Percentiles rank a stretch among this genome's conserved stretches.
Evolutionary conservation across 2,888 invertebrate genomes (phyloP).

Genomic region (Actias luna): DNA sequence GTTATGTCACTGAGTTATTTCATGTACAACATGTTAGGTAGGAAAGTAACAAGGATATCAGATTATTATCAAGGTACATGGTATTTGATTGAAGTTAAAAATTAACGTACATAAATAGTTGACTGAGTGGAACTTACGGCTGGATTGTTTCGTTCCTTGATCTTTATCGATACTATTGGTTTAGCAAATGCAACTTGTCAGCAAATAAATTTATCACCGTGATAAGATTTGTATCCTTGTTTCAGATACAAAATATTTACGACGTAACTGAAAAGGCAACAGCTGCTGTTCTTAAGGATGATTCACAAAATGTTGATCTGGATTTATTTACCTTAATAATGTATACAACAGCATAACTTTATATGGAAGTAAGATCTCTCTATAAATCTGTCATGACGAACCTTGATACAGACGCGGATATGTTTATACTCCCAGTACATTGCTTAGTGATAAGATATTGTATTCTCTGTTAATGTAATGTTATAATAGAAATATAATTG

Average conservation of each 20-base stretch:
- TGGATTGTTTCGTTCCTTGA: conserved; percentile 39
- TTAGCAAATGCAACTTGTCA: conserved; percentile 54
- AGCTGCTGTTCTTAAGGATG: conserved; percentile 42
- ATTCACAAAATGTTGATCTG: conserved; percentile 34
- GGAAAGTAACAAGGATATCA: conserved; percentile 76
- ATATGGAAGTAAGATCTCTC: conserved; percentile 14
- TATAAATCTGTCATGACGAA: conserved; percentile 16
- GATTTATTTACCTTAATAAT: conserved; percentile 22
- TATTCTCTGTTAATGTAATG: not conserved
- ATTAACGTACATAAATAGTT: conserved; percentile 20
- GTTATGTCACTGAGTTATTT: conserved; percentile 67
- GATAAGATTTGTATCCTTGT: conserved; percentile 51
- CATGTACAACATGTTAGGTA: conserved; percentile 64
- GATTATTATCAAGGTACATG: conserved; percentile 61
- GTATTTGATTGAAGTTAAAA: conserved; percentile 60
- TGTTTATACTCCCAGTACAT: not conserved
- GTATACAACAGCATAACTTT: conserved; percentile 11
- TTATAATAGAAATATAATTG: too few relatives aligned
- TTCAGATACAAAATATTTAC: conserved; percentile 24
- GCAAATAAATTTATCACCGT: conserved; percentile 52
- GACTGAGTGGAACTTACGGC: conserved; percentile 31
- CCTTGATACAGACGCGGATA: conserved; percentile 13
- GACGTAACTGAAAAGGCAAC: conserved; percentile 35
- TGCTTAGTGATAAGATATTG: not conserved
- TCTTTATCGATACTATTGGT: conserved; percentile 44